A percentile compares a stretch with the other conserved stretches of the same genome.
Conservation (phyloP, 2,888 invertebrate genomes). For the Papilio protenor region DNA sequence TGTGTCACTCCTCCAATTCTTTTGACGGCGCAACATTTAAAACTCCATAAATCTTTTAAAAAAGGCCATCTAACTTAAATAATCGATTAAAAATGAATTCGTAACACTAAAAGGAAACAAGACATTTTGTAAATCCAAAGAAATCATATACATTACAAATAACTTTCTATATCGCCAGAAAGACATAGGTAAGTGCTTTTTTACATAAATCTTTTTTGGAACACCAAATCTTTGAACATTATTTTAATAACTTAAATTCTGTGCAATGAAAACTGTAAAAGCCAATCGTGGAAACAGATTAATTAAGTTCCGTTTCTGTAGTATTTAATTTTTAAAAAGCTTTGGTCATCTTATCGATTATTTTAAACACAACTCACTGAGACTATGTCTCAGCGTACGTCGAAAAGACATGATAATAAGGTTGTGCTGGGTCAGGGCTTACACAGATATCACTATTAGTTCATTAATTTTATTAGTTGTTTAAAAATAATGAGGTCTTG, state of each 20-base stretch:
- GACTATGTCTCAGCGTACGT: not conserved
- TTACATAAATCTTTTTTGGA: not conserved
- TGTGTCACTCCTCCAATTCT: conserved; percentile 65
- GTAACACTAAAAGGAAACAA: not conserved
- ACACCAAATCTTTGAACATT: not conserved
- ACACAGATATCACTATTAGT: conserved; percentile 26
- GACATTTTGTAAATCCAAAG: conserved; percentile 9
- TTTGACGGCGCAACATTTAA: conserved; percentile 80
- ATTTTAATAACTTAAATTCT: not conserved
- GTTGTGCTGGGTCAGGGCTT: conserved; percentile 40
- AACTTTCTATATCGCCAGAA: not conserved
- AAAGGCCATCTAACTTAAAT: conserved; percentile 55
- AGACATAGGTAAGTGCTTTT: conserved; percentile 29
- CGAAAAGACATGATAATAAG: conserved; percentile 33
- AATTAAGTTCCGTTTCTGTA: not conserved
- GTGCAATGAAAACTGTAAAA: not conserved
- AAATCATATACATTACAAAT: not conserved
- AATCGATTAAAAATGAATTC: conserved; percentile 50
- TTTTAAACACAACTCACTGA: conserved; percentile 2
- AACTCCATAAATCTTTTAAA: conserved; percentile 59
- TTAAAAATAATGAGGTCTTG: not conserved
- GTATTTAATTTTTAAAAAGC: not conserved
- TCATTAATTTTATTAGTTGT: not conserved
- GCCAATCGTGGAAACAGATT: too few species aligned
- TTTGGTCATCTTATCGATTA: conserved; percentile 36